Percentiles rank a stretch among this genome's conserved stretches.
Conservation (phyloP, 2,888 invertebrate species). For the Xestobium rufovillosum region DNA sequence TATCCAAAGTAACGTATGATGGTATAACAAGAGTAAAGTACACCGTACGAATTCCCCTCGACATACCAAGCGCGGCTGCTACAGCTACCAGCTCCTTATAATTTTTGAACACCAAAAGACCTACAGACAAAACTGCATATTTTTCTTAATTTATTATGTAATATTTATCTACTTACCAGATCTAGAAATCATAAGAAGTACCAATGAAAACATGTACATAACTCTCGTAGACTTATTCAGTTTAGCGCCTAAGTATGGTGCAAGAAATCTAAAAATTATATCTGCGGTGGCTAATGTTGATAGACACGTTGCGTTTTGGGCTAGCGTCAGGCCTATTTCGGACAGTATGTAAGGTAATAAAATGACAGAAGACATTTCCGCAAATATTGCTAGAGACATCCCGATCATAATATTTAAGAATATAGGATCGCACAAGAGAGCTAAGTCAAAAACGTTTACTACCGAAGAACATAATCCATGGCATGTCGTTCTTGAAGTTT, state of each 20-base stretch:
- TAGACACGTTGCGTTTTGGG: constrained; percentile 55
- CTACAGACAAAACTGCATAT: too few species aligned
- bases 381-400: constrained; percentile 59
- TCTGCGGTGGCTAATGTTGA: constrained; percentile 49
- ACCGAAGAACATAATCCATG: too few species aligned
- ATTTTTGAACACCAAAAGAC: too few species aligned
- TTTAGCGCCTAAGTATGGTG: constrained; percentile 61
- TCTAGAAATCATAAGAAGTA: constrained; percentile 53
- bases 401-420: constrained; percentile 63
- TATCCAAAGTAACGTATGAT: constrained; percentile 58
- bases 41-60: constrained; percentile 62
- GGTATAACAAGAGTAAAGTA: constrained; percentile 64
- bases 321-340: constrained; percentile 53
- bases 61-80: constrained; percentile 54
- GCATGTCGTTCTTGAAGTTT: too few species aligned
- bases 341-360: constrained; percentile 59
- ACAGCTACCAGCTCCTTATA: constrained; percentile 39
- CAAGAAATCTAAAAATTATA: constrained; percentile 53
- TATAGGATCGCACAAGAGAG: constrained; percentile 56
- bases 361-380: constrained; percentile 61
- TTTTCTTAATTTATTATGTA: too few species aligned
- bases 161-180: constrained; percentile 62
- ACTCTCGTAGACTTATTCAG: constrained; percentile 52
- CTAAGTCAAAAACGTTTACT: constrained; percentile 55
- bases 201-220: constrained; percentile 57